Evolutionary conservation across 2,113 vertebrate genomes (phyloP).

Genomic region (Perca schrenkii): DNA sequence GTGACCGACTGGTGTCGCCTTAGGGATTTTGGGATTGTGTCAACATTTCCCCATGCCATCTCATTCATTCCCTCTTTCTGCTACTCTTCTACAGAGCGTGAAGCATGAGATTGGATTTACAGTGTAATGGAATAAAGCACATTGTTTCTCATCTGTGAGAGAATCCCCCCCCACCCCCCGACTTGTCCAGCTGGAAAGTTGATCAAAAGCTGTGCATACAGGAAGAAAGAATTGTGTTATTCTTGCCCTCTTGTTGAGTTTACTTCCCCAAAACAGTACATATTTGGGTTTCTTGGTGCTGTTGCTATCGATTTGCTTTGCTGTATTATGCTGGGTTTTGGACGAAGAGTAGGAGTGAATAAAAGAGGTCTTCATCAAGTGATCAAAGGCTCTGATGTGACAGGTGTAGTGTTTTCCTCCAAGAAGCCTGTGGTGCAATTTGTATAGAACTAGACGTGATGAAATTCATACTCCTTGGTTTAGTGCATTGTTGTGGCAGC

Average conservation of each 20-base stretch:
- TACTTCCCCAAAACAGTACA: constrained; percentile 20
- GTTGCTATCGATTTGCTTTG: constrained; percentile 45
- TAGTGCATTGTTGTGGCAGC: constrained; percentile 53
- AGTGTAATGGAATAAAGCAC: constrained; percentile 81
- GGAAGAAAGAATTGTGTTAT: constrained; percentile 31
- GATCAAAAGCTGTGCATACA: constrained; percentile 64
- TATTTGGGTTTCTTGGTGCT: constrained; percentile 16
- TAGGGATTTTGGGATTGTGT: constrained; percentile 76
- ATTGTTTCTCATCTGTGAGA: constrained; percentile 77
- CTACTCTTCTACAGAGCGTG: constrained; percentile 69
- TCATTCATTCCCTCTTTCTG: constrained; percentile 58
- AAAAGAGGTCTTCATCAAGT: constrained; percentile 50
- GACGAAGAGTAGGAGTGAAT: constrained; percentile 34
- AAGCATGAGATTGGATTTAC: constrained; percentile 85
- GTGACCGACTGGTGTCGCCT: constrained; percentile 53
- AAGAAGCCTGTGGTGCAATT: constrained; percentile 27
- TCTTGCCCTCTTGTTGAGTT: constrained; percentile 15
- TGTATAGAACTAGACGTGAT: constrained; percentile 48
- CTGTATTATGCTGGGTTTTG: constrained; percentile 13
- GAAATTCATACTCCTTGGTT: constrained; percentile 42
- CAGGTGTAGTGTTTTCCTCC: constrained; percentile 48
- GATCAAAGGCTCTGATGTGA: constrained; percentile 59
- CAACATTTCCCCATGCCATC: constrained; percentile 69
- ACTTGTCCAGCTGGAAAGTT: constrained; percentile 69
- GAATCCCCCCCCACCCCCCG: constrained; percentile 1